Evolutionary conservation across 2,113 vertebrate species (phyloP).

Genomic region (Entosphenus tridentatus): DNA sequence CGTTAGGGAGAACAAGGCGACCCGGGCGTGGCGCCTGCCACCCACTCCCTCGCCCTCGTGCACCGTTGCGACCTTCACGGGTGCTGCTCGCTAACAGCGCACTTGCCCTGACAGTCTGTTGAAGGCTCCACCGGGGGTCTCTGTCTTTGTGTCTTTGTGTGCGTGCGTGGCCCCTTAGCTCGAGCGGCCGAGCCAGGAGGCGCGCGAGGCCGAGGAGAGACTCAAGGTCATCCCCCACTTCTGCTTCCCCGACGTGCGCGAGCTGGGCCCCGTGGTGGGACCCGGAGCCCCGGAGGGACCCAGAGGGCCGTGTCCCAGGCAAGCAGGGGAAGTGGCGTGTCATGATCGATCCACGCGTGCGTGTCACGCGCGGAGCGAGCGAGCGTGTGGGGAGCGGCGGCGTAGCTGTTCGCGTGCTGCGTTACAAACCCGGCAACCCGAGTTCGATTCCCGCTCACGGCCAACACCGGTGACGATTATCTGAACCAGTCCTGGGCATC

Average conservation of each 20-base stretch:
- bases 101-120: neutral
- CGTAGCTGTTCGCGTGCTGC: too few species aligned
- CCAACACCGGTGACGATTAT: too few species aligned
- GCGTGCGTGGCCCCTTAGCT: conserved; percentile 27
- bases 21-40: conserved; percentile 16
- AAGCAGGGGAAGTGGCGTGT: too few species aligned
- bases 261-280: conserved; percentile 31
- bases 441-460: too few species aligned
- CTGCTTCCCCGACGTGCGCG: conserved; percentile 76
- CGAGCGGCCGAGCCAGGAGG: conserved; percentile 52
- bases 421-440: too few species aligned
- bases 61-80: conserved; percentile 10
- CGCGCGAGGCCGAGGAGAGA: conserved; percentile 69
- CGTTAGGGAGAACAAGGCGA: conserved; percentile 21
- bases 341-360: too few species aligned
- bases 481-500: too few species aligned
- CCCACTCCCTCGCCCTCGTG: conserved; percentile 13
- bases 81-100: conserved; percentile 7
- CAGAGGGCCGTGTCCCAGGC: too few species aligned
- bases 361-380: too few species aligned
- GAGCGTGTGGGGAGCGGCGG: too few species aligned
- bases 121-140: conserved; percentile 8
- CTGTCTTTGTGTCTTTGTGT: conserved; percentile 7
- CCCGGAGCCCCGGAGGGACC: too few species aligned
- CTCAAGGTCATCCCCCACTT: conserved; percentile 82